phyloP scores from a whole-genome alignment of 2,797 vertebrate genomes.

The Xenopus petersii region DNA sequence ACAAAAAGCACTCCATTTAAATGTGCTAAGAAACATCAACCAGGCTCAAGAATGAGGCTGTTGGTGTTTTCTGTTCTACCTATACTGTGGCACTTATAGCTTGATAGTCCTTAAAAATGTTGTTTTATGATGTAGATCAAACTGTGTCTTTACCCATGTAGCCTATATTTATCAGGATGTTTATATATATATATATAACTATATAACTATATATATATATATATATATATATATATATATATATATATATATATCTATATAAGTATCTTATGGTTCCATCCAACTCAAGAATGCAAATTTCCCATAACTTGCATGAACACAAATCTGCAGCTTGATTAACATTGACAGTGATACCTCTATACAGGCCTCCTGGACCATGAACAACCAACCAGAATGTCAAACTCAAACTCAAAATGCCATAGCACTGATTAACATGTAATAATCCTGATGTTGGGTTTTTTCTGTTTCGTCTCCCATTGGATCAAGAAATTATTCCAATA shows the following conservation, averaged over 20 bases:
- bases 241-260: too few species aligned
- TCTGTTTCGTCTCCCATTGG: too few species aligned
- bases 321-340: not conserved
- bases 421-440: not conserved
- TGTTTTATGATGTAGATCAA: constrained; percentile 13
- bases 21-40: not conserved
- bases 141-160: not conserved
- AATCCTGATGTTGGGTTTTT: too few species aligned
- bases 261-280: not conserved
- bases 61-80: constrained; percentile 8
- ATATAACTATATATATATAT: too few species aligned
- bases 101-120: constrained; percentile 15
- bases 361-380: not conserved
- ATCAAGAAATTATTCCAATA: too few species aligned
- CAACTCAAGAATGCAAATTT: not conserved
- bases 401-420: too few species aligned
- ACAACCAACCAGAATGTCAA: not conserved
- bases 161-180: not conserved
- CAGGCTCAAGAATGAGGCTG: not conserved
- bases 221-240: too few species aligned
- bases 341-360: not conserved
- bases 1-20: not conserved
- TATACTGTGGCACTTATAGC: constrained; percentile 18
- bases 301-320: not conserved
- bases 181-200: not conserved